Conservation (phyloP, 2,113 vertebrate genomes). For the Ciconia stormi region DNA sequence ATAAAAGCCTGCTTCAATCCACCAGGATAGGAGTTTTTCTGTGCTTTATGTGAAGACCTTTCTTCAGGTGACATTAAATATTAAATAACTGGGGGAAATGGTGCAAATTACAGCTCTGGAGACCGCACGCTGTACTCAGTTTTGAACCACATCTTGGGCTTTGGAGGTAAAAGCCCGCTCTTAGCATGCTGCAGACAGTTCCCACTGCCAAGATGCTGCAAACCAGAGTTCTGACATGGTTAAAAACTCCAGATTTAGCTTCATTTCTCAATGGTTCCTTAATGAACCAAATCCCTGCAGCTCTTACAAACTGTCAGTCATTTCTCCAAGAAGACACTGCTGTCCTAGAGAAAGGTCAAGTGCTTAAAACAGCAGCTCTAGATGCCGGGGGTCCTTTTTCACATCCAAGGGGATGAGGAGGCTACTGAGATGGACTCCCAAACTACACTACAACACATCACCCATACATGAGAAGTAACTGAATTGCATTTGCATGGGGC, state of each 20-base stretch:
- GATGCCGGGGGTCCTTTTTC: background rate
- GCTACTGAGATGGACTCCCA: background rate
- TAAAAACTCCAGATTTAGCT: constrained; percentile 15
- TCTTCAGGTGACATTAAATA: constrained; percentile 21
- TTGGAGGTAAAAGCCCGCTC: background rate
- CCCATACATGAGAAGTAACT: background rate
- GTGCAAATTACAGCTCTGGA: background rate
- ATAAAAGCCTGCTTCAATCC: background rate
- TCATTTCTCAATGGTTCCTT: constrained; percentile 13
- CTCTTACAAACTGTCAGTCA: constrained; percentile 34
- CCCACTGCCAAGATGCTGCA: background rate
- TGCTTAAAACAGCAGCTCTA: background rate
- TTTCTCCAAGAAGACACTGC: background rate
- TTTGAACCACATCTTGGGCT: background rate
- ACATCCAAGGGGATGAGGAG: background rate
- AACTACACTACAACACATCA: background rate
- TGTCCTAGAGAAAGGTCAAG: background rate
- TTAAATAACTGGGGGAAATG: background rate
- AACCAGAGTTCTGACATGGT: background rate
- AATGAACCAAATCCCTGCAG: constrained; percentile 4
- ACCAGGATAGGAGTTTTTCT: background rate
- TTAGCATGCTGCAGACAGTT: background rate
- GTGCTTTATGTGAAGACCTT: background rate
- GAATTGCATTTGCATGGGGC: background rate
- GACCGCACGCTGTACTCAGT: background rate